These are phyloP conservation scores for Sciurus carolinensis DNA, from an alignment of 2,797 vertebrate species.

Conservation along the genomic window DNA sequence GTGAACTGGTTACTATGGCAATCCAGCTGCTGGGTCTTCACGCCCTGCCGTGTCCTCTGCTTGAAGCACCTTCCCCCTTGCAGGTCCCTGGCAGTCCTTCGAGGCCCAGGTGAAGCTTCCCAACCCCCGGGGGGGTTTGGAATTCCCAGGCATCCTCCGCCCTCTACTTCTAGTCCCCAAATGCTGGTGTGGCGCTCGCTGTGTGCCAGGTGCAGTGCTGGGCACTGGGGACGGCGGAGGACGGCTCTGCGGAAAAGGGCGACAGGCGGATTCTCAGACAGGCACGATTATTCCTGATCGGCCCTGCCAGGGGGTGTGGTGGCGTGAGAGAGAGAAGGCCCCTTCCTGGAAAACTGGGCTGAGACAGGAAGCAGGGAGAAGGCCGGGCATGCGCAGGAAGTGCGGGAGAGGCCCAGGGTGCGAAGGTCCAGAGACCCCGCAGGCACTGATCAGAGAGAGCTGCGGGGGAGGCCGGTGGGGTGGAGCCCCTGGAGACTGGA, in stretches of 20 bases:
- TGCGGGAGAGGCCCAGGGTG: not conserved
- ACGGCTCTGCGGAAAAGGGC: not conserved
- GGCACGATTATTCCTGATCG: not conserved
- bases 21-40: not conserved
- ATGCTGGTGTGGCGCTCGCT: not conserved
- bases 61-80: not conserved
- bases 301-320: not conserved
- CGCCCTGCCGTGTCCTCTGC: not conserved
- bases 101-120: not conserved
- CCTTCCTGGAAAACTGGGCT: not conserved
- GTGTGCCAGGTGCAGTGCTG: not conserved
- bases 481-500: rapidly evolving
- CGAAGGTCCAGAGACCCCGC: not conserved
- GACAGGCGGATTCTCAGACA: rapidly evolving
- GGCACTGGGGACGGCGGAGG: not conserved
- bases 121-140: not conserved
- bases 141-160: not conserved
- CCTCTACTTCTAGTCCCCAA: not conserved
- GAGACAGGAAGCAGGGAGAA: not conserved
- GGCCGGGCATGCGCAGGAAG: not conserved
- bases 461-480: not conserved
- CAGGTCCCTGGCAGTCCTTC: not conserved
- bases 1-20: not conserved
- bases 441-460: too few relatives aligned
- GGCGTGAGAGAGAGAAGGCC: not conserved